Conservation (phyloP, 2,888 invertebrate species). For the Macaria notata region DNA sequence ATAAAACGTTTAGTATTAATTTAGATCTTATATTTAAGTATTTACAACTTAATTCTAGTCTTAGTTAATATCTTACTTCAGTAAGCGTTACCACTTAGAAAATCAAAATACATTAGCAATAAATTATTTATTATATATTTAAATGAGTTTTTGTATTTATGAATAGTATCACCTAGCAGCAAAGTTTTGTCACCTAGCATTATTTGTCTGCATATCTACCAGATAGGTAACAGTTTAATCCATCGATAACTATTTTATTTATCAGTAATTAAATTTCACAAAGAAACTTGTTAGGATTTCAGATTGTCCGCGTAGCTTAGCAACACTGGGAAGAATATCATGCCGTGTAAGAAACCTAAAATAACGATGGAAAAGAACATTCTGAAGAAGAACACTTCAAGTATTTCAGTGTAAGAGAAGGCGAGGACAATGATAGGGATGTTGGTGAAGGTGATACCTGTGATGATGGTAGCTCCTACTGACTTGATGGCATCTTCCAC, state of each 20-base stretch:
- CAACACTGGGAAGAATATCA: constrained; percentile 95
- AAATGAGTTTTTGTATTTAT: constrained; percentile 12
- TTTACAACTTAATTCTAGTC: constrained; percentile 39
- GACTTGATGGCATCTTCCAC: constrained; percentile 88
- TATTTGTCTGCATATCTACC: too few relatives aligned
- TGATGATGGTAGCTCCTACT: constrained; percentile 95
- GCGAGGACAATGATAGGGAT: constrained; percentile 94
- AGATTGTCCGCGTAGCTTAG: constrained; percentile 86
- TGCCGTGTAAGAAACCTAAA: constrained; percentile 94
- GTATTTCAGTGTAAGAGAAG: constrained; percentile 96
- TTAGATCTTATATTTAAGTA: constrained; percentile 31
- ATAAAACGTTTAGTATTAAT: constrained; percentile 20
- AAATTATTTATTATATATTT: constrained; percentile 16
- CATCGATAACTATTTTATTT: too few relatives aligned
- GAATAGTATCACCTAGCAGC: neutral
- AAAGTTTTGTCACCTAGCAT: too few relatives aligned
- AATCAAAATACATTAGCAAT: constrained; percentile 13
- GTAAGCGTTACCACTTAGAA: constrained; percentile 14
- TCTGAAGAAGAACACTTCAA: constrained; percentile 96
- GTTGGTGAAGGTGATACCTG: constrained; percentile 97
- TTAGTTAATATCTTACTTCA: constrained; percentile 10
- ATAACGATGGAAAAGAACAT: constrained; percentile 97
- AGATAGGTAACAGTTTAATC: too few relatives aligned
- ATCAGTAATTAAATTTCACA: neutral
- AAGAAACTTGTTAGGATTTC: constrained; percentile 33